phyloP scores from a whole-genome alignment of 2,113 vertebrate species.

The Apistogramma diplotaenia region DNA sequence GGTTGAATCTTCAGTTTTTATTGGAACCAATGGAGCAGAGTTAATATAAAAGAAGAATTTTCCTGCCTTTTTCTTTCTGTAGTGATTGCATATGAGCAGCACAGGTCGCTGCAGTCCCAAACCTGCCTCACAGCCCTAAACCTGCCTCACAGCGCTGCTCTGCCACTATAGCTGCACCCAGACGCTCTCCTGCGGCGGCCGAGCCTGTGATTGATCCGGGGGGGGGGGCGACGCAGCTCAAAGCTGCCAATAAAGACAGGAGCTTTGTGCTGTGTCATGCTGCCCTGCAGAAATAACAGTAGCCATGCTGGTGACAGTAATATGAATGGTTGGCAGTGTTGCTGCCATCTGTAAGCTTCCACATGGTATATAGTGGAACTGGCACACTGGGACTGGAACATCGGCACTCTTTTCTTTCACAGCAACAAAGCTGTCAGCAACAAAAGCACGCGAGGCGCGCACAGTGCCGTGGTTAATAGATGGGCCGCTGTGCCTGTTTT shows the following conservation, averaged over 20 bases:
- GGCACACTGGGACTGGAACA: neutral
- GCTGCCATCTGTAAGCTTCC: neutral
- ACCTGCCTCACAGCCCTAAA: neutral
- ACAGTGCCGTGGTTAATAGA: neutral
- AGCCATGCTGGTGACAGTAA: neutral
- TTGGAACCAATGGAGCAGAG: neutral
- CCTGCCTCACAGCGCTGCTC: neutral
- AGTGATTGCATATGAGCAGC: neutral
- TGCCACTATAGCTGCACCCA: neutral
- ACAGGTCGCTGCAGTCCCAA: neutral
- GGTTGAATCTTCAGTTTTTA: neutral
- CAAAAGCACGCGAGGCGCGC: neutral
- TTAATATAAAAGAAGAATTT: neutral
- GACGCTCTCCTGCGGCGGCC: neutral
- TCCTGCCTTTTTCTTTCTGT: neutral
- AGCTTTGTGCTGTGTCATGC: neutral
- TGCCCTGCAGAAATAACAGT: neutral
- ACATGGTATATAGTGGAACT: neutral
- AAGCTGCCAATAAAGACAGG: neutral
- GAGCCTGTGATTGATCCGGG: neutral
- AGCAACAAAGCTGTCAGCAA: neutral
- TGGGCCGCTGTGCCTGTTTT: neutral
- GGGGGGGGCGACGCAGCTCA: neutral
- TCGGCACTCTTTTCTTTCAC: neutral
- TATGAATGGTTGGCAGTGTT: neutral